Evolutionary conservation across 2,113 vertebrate genomes (phyloP), one percentile per base, ranked within the genome.

Genomic region (Fukomys damarensis): DNA sequence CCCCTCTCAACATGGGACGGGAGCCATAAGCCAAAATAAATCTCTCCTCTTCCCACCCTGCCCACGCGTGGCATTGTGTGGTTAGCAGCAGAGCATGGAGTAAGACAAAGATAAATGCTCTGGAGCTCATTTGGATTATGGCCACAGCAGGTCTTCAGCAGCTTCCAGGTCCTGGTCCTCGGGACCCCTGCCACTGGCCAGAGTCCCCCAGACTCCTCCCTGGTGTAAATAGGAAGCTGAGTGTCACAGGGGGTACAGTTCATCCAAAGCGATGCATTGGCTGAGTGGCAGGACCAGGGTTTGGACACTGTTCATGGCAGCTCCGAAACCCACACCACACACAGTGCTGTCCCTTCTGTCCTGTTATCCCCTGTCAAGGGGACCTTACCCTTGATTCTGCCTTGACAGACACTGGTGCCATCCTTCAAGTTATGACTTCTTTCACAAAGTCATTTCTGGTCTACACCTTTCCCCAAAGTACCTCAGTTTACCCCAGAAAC

Each of bases 341-440:
- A 0, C 2, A 65, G 26, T 4, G 10, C 38, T 11, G 22, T 2
- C 3, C 1, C 12, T 52, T 8, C 6, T 5, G 22, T 20, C 66
- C 1, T 13, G 0, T 2, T 0, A 2, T 5, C 5, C 35, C 5
- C n/a, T 58, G 35, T 35, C 4, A 11, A 2, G 30, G 6, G 43
- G 41, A 56, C 46, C 24, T 17, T 1, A 0, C 11, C 17, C 26
- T 2, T 2, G 2, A 12, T 56, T 2, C 19, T 10, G 32, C 65
- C 2, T 17, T 41, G 14, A 4, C 32, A 11, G 2, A 66, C 20
- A 7, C 2, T 9, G 26, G 3, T 20, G 30, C 5, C 32, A 19
- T 7, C 26, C 54, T 59, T 61, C 24, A 54, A 41, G 38, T 24
- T 41, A 54, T 2, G 19, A 46, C 5, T 49, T 76, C 79, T 5